Evolutionary conservation across 2,888 invertebrate species (phyloP).

Genomic region (Acronicta alni): DNA sequence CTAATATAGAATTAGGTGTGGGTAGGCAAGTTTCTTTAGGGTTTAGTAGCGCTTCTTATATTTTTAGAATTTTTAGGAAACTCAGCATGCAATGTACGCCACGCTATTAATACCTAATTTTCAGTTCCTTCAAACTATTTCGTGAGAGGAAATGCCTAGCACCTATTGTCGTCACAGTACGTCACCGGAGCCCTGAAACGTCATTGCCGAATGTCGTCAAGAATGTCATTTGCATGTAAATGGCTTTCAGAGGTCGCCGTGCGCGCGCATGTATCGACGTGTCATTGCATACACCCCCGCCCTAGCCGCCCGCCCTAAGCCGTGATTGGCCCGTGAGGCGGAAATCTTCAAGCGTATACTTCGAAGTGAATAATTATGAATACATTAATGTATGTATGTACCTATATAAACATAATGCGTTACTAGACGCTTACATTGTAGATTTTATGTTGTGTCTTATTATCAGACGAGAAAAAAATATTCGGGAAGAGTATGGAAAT

Average conservation of each 20-base stretch:
- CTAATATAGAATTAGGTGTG: no score
- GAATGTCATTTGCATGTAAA: conserved; percentile 53
- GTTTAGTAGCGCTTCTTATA: no score
- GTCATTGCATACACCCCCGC: conserved; percentile 58
- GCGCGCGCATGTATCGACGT: conserved; percentile 77
- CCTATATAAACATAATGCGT: background rate
- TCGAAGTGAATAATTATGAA: conserved; percentile 56
- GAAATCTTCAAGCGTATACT: conserved; percentile 52
- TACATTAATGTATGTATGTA: conserved; percentile 55
- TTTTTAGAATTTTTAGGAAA: no score
- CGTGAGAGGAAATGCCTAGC: conserved; percentile 12
- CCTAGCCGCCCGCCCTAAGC: conserved; percentile 71
- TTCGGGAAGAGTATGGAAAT: no score
- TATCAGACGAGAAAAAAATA: no score
- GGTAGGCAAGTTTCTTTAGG: no score
- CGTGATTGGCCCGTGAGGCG: conserved; percentile 72
- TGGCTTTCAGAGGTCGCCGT: conserved; percentile 44
- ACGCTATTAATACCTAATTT: conserved; percentile 27
- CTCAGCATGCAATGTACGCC: conserved; percentile 18
- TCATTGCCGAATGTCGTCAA: conserved; percentile 43
- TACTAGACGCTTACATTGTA: conserved; percentile 5
- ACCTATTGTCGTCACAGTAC: conserved; percentile 37
- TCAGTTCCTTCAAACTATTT: conserved; percentile 10
- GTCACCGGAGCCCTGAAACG: conserved; percentile 38
- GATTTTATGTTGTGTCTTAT: conserved; percentile 3